Evolutionary conservation across 1,140 invertebrate species (phyloP), one percentile per base, ranked within the genome.

Genomic region (Sycophila sp.): DNA sequence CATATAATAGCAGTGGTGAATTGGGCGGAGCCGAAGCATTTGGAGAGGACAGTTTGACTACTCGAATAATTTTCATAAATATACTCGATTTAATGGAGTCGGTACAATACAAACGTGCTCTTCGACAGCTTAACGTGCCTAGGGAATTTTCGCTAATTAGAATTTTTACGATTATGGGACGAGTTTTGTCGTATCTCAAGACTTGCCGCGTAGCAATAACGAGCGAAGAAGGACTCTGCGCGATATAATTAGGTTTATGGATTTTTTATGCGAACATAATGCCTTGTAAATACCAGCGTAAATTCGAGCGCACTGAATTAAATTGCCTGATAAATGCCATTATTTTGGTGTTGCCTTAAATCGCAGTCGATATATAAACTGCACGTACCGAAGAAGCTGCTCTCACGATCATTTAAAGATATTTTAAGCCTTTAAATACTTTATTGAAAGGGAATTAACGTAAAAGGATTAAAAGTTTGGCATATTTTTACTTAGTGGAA

Each of bases 1-100:
- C n/a, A n/a, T n/a, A n/a, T n/a, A n/a, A n/a, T n/a, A n/a, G n/a
- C n/a, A n/a, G n/a, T n/a, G n/a, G n/a, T n/a, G n/a, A n/a, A n/a
- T n/a, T n/a, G n/a, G n/a, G n/a, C n/a, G n/a, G n/a, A n/a, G n/a
- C n/a, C n/a, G n/a, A n/a, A n/a, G n/a, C n/a, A n/a, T n/a, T n/a
- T n/a, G n/a, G n/a, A n/a, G n/a, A n/a, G n/a, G n/a, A n/a, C n/a
- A n/a, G n/a, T n/a, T n/a, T n/a, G n/a, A n/a, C n/a, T n/a, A n/a
- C n/a, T 60, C 69, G 78, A 83, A 84, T 84, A 83, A 85, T 81
- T 83, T 83, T 83, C 79, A 83, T 83, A 83, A 83, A 85, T 83
- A 0, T 24, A 10, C 17, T 40, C 72, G 67, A 79, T 80, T 78
- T 78, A 78, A 78, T 78, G 34, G 49, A 69, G 26, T 10, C 58